Percentiles rank a stretch among this genome's conserved stretches.
Evolutionary conservation across 1,140 invertebrate species (phyloP).

Genomic region (Paracyclopina nana): DNA sequence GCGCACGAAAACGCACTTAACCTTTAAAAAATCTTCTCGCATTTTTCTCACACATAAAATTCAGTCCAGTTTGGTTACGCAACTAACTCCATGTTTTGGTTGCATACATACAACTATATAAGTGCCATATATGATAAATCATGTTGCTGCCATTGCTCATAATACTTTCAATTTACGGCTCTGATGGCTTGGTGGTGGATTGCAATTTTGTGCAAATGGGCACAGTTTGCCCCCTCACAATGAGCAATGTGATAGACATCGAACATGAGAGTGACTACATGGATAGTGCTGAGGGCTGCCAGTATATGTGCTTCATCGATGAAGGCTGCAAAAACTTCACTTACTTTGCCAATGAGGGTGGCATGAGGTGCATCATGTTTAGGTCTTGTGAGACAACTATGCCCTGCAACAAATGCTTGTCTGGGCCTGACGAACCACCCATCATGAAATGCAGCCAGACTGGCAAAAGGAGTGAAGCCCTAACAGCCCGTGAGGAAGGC

Average conservation of each 20-base stretch:
- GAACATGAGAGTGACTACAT: not conserved
- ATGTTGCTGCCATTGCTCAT: too few relatives aligned
- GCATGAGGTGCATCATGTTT: not conserved
- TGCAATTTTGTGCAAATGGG: too few relatives aligned
- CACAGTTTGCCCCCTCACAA: not conserved
- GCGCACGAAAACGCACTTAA: too few relatives aligned
- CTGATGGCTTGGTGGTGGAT: too few relatives aligned
- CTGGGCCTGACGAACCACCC: conserved; percentile 5
- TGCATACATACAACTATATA: too few relatives aligned
- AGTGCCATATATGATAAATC: too few relatives aligned
- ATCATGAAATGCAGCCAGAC: not conserved
- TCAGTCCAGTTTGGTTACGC: too few relatives aligned
- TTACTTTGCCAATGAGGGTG: not conserved
- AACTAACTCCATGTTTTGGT: too few relatives aligned
- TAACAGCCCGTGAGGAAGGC: not conserved
- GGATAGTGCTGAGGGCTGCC: not conserved
- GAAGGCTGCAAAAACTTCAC: not conserved
- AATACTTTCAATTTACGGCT: too few relatives aligned
- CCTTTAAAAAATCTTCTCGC: too few relatives aligned
- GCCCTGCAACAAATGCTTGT: not conserved
- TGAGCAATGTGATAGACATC: conserved; percentile 1
- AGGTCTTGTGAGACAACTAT: not conserved
- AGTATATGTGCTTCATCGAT: not conserved
- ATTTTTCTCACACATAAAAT: too few relatives aligned
- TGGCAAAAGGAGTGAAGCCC: not conserved